Evolutionary conservation across 2,113 vertebrate species (phyloP).

Genomic region (Toxostoma redivivum): DNA sequence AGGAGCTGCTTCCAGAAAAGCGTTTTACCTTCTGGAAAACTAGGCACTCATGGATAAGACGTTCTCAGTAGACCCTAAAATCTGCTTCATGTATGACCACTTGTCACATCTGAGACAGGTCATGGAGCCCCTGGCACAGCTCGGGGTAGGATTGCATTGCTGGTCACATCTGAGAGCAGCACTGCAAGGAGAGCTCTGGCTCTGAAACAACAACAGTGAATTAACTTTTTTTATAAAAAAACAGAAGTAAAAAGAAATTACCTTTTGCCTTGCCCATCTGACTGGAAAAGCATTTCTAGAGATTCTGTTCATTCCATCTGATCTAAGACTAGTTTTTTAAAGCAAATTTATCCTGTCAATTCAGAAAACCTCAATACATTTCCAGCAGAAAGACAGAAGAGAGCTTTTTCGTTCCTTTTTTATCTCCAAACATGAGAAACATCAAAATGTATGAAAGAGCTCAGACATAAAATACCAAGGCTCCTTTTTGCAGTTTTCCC

Average conservation of each 20-base stretch:
- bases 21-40: neutral
- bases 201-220: neutral
- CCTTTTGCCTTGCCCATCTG: neutral
- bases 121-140: neutral
- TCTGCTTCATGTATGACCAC: neutral
- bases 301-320: neutral
- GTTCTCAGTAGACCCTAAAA: neutral
- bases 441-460: neutral
- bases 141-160: neutral
- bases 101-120: neutral
- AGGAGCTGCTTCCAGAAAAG: neutral
- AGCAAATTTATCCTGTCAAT: neutral
- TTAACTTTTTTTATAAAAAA: neutral
- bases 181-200: neutral
- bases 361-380: neutral
- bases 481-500: neutral
- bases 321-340: neutral
- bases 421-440: neutral
- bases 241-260: neutral
- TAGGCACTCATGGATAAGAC: neutral
- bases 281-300: neutral
- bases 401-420: neutral
- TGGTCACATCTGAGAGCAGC: neutral
- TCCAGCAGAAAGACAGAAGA: neutral
- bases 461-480: neutral